Evolutionary conservation across 2,888 invertebrate genomes (phyloP).

Genomic region (Lordiphosa fenestrarum): DNA sequence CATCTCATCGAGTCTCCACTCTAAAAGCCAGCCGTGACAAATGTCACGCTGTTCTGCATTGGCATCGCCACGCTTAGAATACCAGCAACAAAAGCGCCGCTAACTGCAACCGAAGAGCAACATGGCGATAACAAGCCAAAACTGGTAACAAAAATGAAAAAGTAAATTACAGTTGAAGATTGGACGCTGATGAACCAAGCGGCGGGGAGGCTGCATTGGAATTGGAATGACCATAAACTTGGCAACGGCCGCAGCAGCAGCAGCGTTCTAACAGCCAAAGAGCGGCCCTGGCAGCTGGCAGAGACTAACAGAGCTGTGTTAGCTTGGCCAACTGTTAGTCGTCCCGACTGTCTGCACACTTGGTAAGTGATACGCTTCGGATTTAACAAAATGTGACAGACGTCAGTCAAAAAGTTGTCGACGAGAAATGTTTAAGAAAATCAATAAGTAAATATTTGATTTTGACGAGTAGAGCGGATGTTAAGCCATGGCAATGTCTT

Average conservation of each 20-base stretch:
- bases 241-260: constrained; percentile 7
- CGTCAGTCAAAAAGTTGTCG: constrained; percentile 56
- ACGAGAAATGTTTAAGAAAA: constrained; percentile 56
- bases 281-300: too few relatives aligned
- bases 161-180: constrained; percentile 30
- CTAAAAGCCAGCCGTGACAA: constrained; percentile 28
- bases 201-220: constrained; percentile 20
- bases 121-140: constrained; percentile 36
- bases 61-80: constrained; percentile 57
- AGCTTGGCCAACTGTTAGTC: background rate
- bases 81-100: constrained; percentile 53
- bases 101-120: constrained; percentile 39
- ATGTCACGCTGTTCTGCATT: constrained; percentile 61
- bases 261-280: too few relatives aligned
- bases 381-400: constrained; percentile 60
- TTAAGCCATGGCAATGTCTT: constrained; percentile 22
- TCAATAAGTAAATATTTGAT: constrained; percentile 49
- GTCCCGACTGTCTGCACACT: constrained; percentile 4
- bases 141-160: constrained; percentile 34
- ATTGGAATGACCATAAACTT: constrained; percentile 36
- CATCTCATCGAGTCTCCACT: background rate
- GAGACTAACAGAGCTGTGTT: too few relatives aligned
- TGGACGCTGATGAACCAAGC: background rate
- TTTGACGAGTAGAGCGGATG: constrained; percentile 31
- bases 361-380: constrained; percentile 13